Evolutionary conservation across 2,888 invertebrate species (phyloP).

Genomic region (Achlya flavicornis): DNA sequence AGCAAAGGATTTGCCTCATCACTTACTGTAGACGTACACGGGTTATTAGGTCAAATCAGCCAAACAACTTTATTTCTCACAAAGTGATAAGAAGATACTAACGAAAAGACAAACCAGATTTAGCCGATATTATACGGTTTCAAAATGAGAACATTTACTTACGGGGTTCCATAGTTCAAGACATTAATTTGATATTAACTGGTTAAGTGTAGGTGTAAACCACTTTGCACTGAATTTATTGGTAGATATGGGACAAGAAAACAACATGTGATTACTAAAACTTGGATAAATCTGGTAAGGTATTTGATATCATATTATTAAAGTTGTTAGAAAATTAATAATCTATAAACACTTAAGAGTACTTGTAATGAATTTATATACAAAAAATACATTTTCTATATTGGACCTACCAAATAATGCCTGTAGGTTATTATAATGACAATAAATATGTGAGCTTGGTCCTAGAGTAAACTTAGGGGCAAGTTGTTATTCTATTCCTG

Average conservation of each 20-base stretch:
- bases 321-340: neutral
- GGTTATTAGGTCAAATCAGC: conserved; percentile 70
- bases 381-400: no score
- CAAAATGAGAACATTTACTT: conserved; percentile 22
- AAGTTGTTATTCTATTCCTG: no score
- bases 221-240: conserved; percentile 28
- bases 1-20: conserved; percentile 78
- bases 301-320: neutral
- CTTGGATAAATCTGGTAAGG: neutral
- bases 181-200: conserved; percentile 34
- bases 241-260: neutral
- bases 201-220: conserved; percentile 28
- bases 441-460: no score
- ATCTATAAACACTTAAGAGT: neutral
- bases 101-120: conserved; percentile 18
- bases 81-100: conserved; percentile 24
- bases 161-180: conserved; percentile 45
- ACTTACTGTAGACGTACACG: conserved; percentile 79
- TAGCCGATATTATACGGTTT: conserved; percentile 29
- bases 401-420: no score
- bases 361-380: neutral
- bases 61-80: conserved; percentile 36
- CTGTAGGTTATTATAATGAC: no score
- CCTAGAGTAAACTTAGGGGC: no score
- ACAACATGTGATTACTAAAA: conserved; percentile 13